Evolutionary conservation across 2,113 vertebrate genomes (phyloP), one percentile per base, ranked within the genome.

Genomic region (Circaetus gallicus): DNA sequence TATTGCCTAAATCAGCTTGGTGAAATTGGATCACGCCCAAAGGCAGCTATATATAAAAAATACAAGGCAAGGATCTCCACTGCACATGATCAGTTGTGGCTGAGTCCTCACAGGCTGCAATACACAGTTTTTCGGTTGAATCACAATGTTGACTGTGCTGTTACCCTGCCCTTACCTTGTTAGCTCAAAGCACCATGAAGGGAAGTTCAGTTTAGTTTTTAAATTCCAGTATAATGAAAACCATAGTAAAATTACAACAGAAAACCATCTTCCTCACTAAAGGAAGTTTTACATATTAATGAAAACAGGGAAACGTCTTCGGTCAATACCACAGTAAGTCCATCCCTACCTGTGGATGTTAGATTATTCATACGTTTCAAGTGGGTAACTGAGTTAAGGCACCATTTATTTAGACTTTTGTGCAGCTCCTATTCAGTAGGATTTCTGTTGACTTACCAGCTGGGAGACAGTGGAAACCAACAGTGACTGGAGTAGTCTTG

Each of bases 381-480:
- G 18, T 4, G 28, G 25, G 43, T 36, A 69, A 66, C 28, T 13
- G 9, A 90, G 42, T 20, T 10, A 10, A 70, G 22, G 9, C 56
- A 69, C 32, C n/a, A 25, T 3, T 40, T 52, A 2, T 29, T 17
- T 5, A 16, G 9, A 8, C 6, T 32, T 56, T 6, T 19, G 24
- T 74, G 31, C 58, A 52, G 55, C 49, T 83, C 13, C n/a, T 67
- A 6, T 15, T 38, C 28, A 7, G 34, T 4, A 36, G 61, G n/a
- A 36, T 69, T 58, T 58, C 34, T 71, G 20, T 18, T 16, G 38
- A 62, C 98, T 98, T 92, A 99, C 98, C 97, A 55, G 77, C 56
- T 61, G 98, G 88, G 58, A 98, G 29, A 36, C 98, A 99, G 96
- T 98, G 98, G 97, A 98, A 99, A 70, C 98, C 98, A 26, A 98